Conservation (phyloP, 2,113 vertebrate genomes). For the Muntiacus reevesi region DNA sequence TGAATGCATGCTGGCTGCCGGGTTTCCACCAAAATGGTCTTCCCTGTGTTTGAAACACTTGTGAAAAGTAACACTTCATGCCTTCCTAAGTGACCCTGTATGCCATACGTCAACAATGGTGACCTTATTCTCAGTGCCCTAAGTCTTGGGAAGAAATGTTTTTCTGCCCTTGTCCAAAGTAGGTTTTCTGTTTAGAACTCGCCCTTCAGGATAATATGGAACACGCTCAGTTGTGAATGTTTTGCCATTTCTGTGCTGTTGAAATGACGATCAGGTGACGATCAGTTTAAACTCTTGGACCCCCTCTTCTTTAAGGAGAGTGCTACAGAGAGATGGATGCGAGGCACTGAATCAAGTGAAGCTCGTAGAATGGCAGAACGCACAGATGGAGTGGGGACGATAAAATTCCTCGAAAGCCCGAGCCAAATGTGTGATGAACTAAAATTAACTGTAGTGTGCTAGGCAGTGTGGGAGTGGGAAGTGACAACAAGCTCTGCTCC, state of each 20-base stretch:
- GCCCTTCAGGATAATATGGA: slow-evolving; percentile 1
- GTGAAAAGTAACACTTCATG: neutral
- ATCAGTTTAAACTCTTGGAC: neutral
- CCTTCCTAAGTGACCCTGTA: neutral
- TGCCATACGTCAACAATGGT: accelerated
- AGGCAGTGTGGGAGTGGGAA: neutral
- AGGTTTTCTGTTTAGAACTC: slow-evolving; percentile 20
- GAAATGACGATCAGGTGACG: neutral
- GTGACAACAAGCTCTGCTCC: neutral
- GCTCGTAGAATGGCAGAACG: slow-evolving; percentile 35
- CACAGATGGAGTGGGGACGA: slow-evolving; percentile 68
- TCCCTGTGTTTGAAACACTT: neutral
- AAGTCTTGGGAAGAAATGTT: neutral
- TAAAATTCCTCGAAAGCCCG: slow-evolving; percentile 75
- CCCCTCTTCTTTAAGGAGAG: neutral
- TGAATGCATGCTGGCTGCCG: neutral
- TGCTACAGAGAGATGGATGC: neutral
- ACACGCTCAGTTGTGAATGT: neutral
- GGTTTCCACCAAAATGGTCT: neutral
- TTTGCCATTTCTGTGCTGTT: neutral
- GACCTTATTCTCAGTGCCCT: neutral
- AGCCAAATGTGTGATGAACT: slow-evolving; percentile 69
- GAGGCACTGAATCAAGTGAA: neutral
- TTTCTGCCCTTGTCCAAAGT: slow-evolving; percentile 51
- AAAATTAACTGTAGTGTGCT: slow-evolving; percentile 71